A percentile compares a stretch with the other conserved stretches of the same genome.
Evolutionary conservation across 2,113 vertebrate genomes (phyloP).

Genomic region (Phylloscopus trochilus): DNA sequence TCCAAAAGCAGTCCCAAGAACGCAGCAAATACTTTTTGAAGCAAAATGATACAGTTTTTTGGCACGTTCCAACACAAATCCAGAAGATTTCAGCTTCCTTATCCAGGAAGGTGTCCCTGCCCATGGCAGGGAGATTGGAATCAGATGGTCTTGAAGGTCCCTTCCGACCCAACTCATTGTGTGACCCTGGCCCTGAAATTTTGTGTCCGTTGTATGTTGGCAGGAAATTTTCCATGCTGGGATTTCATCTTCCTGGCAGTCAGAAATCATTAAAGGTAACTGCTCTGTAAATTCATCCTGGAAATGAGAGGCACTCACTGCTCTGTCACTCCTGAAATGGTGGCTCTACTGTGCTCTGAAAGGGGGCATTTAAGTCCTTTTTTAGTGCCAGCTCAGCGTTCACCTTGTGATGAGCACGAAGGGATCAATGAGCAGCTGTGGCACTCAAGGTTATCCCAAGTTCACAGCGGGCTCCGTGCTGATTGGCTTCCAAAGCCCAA

Average conservation of each 20-base stretch:
- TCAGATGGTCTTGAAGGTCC: background rate
- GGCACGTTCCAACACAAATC: background rate
- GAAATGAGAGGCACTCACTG: background rate
- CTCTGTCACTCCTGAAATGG: background rate
- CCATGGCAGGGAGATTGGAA: background rate
- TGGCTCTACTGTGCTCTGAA: background rate
- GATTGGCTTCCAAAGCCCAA: background rate
- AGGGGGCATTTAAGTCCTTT: background rate
- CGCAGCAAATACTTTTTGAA: background rate
- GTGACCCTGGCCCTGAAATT: background rate
- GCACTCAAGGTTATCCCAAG: conserved; percentile 40
- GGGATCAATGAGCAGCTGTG: conserved; percentile 19
- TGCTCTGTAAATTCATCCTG: background rate
- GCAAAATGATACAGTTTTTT: background rate
- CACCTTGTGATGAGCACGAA: background rate
- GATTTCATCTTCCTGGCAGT: background rate
- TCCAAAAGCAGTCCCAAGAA: background rate
- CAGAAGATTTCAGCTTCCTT: background rate
- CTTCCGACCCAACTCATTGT: background rate
- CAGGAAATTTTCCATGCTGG: background rate
- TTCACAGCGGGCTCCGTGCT: background rate
- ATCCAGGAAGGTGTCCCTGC: background rate
- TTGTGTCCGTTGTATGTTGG: background rate
- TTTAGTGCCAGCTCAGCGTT: background rate
- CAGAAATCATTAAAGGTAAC: background rate